A percentile compares a stretch with the other conserved stretches of the same genome.
phyloP scores from a whole-genome alignment of 2,888 invertebrate genomes.

The Lutraria lutraria region DNA sequence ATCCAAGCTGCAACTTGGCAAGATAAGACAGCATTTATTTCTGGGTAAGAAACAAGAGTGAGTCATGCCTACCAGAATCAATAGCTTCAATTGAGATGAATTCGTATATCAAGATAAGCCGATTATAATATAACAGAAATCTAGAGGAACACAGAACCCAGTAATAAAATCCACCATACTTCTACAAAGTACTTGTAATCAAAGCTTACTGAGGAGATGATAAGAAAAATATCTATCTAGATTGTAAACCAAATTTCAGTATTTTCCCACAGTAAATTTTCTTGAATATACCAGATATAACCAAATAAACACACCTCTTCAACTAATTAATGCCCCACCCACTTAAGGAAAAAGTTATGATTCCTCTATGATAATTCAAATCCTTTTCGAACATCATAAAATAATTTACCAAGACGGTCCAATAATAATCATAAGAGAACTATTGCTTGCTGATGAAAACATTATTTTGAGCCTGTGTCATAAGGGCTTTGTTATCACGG shows the following conservation, averaged over 20 bases:
- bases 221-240: slow-evolving; percentile 11
- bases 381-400: not conserved
- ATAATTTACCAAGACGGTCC: not conserved
- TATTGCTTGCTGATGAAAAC: no score
- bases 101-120: not conserved
- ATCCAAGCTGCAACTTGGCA: not conserved
- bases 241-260: not conserved
- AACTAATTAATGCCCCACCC: not conserved
- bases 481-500: no score
- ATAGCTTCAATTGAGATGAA: slow-evolving; percentile 19
- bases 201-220: not conserved
- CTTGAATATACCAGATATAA: not conserved
- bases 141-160: not conserved
- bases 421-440: no score
- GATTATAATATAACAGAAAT: not conserved
- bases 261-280: slow-evolving; percentile 11
- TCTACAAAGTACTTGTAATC: slow-evolving; percentile 15
- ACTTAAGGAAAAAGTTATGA: not conserved
- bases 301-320: no score
- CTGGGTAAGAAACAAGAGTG: not conserved
- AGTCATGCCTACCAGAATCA: not conserved
- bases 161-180: not conserved
- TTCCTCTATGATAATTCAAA: not conserved
- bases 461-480: no score
- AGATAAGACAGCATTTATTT: not conserved